Evolutionary conservation across 2,113 vertebrate genomes (phyloP), one percentile per base, ranked within the genome.

Genomic region (Paracanthobrama guichenoti): DNA sequence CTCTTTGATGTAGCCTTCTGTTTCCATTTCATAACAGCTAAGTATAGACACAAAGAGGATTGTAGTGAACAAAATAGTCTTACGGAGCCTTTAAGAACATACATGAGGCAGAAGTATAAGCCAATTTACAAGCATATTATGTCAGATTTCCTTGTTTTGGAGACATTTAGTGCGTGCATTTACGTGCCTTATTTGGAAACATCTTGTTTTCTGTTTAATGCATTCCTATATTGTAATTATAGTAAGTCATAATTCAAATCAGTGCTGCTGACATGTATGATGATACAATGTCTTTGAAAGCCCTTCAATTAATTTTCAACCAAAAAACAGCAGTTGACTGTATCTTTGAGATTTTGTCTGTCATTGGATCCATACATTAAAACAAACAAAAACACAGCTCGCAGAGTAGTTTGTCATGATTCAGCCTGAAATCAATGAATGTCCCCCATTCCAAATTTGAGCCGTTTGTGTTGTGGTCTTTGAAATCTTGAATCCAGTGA

Each of bases 1-100:
- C n/a, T 4, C 35, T 48, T 50, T 46, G 10, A 26, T 79, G 8
- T 62, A 44, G 57, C 16, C 50, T 73, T 57, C 50, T 28, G 67
- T 60, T 42, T 74, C 81, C n/a, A 83, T 90, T 84, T 90, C 85
- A 90, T 91, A 91, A 89, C 2, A 60, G 84, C 89, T 91, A 88
- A 88, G 81, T 89, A 90, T 92, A 92, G 89, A 82, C 87, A 85
- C 86, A 79, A 79, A 79, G 39, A 79, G 39, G 39, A 46, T 28
- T 46, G 39, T 4, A 39, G 28, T 7, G 10, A 53, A 53, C 28
- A 31, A 57, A 62, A n/a, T n/a, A n/a, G 57, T 62, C 77, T 62
- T 46, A 18, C 2, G 0, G 57, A 28, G 39, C 7, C 50, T 16
- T 78, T 78, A 16, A 78, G 20, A 42, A 59, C 55, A 57, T n/a